Conservation (phyloP, 64 coral and sea anemone genomes). For the Exaiptasia diaphana region DNA sequence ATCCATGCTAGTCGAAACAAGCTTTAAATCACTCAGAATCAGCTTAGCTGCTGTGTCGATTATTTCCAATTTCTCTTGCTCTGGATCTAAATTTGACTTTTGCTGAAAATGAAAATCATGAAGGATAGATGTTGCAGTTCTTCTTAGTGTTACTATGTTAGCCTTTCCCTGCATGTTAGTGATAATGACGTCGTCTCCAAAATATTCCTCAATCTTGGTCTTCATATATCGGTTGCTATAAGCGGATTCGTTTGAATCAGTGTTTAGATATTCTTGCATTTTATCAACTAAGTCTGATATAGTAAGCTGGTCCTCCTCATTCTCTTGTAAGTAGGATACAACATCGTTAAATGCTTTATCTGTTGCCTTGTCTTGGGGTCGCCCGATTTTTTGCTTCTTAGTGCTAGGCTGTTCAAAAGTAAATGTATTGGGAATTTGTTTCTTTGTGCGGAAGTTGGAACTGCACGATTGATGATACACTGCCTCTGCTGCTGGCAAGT, state of each 20-base stretch:
- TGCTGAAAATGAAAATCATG: conserved; percentile 45
- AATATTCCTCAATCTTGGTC: conserved; percentile 12
- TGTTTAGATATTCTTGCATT: conserved; percentile 36
- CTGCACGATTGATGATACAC: neutral
- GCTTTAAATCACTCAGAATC: conserved; percentile 35
- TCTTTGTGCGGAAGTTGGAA: neutral
- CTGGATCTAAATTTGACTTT: neutral
- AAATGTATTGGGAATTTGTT: neutral
- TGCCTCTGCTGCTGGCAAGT: conserved; percentile 46
- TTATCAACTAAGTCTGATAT: conserved; percentile 10
- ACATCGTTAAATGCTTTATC: conserved; percentile 32
- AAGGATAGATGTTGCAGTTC: conserved; percentile 9
- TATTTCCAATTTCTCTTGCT: conserved; percentile 7
- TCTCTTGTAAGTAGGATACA: conserved; percentile 15
- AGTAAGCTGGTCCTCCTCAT: conserved; percentile 54
- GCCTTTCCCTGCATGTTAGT: conserved; percentile 5
- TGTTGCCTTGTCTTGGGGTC: neutral
- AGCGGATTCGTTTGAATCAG: neutral
- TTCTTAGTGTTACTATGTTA: conserved; percentile 47
- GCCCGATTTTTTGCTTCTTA: neutral
- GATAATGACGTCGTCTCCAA: conserved; percentile 19
- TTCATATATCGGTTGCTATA: conserved; percentile 37
- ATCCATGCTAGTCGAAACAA: neutral
- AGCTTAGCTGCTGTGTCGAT: conserved; percentile 35
- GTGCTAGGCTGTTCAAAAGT: neutral